These are phyloP conservation scores for Tursiops truncatus DNA, from an alignment of 2,113 vertebrate species.

Conservation along the genomic window DNA sequence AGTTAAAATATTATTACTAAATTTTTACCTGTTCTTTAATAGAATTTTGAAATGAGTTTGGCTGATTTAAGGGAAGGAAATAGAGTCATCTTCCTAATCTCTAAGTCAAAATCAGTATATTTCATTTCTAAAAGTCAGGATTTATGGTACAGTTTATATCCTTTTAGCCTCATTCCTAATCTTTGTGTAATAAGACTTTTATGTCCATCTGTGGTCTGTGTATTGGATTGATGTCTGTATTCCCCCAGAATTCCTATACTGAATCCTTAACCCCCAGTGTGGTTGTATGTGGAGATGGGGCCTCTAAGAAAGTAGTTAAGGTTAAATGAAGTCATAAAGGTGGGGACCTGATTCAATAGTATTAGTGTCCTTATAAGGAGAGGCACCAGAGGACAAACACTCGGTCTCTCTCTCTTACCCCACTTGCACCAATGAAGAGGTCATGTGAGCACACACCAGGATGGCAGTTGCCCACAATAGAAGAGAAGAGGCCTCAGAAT, in stretches of 20 bases:
- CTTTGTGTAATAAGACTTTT: neutral
- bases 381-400: neutral
- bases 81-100: neutral
- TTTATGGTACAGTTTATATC: neutral
- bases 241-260: fast-evolving
- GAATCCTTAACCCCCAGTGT: neutral
- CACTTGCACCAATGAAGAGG: neutral
- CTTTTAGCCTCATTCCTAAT: neutral
- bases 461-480: neutral
- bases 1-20: neutral
- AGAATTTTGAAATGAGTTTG: neutral
- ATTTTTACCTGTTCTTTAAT: neutral
- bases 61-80: neutral
- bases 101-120: neutral
- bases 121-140: neutral
- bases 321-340: neutral
- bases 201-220: neutral
- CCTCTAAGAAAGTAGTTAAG: neutral
- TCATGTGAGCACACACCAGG: neutral
- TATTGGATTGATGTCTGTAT: neutral
- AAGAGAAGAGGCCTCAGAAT: neutral
- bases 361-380: neutral
- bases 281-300: neutral
- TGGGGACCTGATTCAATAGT: neutral
- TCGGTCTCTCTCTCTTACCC: neutral